Percentiles rank a stretch among this genome's conserved stretches.
Evolutionary conservation across 2,797 vertebrate genomes (phyloP).

Genomic region (Alosa sapidissima): DNA sequence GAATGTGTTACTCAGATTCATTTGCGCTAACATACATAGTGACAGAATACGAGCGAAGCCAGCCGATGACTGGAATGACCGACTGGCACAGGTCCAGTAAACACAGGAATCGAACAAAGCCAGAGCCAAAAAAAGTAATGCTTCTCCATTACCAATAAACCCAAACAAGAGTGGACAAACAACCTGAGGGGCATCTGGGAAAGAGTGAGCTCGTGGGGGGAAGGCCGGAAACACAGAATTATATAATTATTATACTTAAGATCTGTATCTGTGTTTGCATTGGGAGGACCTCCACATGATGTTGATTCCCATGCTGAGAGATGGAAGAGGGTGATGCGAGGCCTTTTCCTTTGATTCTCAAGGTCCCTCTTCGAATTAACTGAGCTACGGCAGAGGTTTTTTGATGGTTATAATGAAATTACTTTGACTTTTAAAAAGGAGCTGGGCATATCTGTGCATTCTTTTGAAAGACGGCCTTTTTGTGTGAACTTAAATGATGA

Average conservation of each 20-base stretch:
- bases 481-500: not conserved
- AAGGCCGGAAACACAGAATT: slow-evolving; percentile 1
- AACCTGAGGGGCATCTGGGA: not conserved
- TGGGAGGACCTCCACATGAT: not conserved
- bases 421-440: not conserved
- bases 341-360: not conserved
- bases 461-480: not conserved
- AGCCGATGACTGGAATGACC: not conserved
- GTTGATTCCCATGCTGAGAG: not conserved
- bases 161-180: slow-evolving; percentile 13
- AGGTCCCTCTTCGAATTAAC: slow-evolving; percentile 5
- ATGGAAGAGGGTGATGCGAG: not conserved
- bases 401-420: not conserved
- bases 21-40: not conserved
- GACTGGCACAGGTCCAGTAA: slow-evolving; percentile 43
- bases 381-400: not conserved
- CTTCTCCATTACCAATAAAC: slow-evolving; percentile 32
- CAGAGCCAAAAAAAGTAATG: slow-evolving; percentile 41
- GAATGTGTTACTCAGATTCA: not conserved
- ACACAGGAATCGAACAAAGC: slow-evolving; percentile 36
- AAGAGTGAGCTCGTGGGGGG: not conserved
- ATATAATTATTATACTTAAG: slow-evolving; percentile 1
- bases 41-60: not conserved
- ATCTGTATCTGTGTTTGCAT: not conserved
- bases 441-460: not conserved